Percentiles rank a stretch among this genome's conserved stretches.
phyloP scores from a whole-genome alignment of 2,888 invertebrate genomes.

The Tuta absoluta region DNA sequence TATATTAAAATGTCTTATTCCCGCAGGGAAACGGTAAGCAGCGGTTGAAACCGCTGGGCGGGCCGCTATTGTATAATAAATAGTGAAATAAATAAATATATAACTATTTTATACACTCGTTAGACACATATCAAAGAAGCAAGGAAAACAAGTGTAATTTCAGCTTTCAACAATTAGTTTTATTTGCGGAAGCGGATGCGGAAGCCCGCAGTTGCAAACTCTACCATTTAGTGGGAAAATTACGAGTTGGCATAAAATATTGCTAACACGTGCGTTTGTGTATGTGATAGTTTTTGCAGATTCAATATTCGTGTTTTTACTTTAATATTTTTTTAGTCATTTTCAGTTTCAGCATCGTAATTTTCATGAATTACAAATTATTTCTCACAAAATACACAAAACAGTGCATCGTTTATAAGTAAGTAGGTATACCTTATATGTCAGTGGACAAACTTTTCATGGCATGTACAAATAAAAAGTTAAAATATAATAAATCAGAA shows the following conservation, averaged over 20 bases:
- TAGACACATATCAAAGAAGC: no score
- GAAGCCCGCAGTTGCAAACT: slow-evolving; percentile 1
- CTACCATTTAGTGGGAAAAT: background rate
- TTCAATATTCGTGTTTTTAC: background rate
- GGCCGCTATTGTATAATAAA: no score
- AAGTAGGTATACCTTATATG: no score
- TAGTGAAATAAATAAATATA: no score
- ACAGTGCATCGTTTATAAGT: no score
- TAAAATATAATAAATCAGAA: background rate
- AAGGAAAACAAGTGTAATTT: background rate
- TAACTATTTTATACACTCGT: no score
- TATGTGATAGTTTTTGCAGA: background rate
- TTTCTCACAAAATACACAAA: no score
- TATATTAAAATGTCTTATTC: no score
- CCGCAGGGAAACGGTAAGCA: no score
- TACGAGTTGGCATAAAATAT: slow-evolving; percentile 5
- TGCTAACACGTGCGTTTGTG: slow-evolving; percentile 9
- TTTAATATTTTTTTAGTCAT: background rate
- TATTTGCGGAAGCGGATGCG: slow-evolving; percentile 21
- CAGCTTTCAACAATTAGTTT: slow-evolving; percentile 7
- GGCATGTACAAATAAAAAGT: background rate
- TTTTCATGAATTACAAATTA: no score
- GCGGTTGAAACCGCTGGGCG: no score
- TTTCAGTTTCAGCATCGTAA: background rate
- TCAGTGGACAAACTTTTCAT: no score